A percentile compares a stretch with the other conserved stretches of the same genome.
Conservation (phyloP, 1,140 invertebrate genomes). For the Drosophila equinoxialis region DNA sequence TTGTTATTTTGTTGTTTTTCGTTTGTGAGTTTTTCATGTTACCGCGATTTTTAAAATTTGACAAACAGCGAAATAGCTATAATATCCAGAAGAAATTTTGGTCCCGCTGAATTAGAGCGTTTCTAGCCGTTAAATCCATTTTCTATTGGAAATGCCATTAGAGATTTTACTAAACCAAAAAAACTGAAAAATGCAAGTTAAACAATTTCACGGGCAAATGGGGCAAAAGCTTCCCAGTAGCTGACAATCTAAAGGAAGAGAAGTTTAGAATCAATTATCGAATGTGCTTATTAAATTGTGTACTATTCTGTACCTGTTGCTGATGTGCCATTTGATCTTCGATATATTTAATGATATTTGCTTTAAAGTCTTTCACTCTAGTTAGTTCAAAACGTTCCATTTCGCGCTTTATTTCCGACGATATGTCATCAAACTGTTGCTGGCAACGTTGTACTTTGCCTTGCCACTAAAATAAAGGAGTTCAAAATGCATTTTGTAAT, state of each 20-base stretch:
- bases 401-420: constrained; percentile 97
- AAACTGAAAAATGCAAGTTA: constrained; percentile 56
- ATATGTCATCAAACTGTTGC: constrained; percentile 98
- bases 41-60: constrained; percentile 35
- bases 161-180: constrained; percentile 42
- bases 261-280: not conserved
- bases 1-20: not conserved
- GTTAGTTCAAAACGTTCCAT: constrained; percentile 95
- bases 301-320: constrained; percentile 88
- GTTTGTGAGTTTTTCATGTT: constrained; percentile 13
- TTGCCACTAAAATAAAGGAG: constrained; percentile 89
- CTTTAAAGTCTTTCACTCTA: constrained; percentile 95
- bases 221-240: constrained; percentile 97
- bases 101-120: constrained; percentile 65
- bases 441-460: constrained; percentile 97
- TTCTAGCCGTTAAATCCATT: constrained; percentile 15
- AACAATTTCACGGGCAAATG: constrained; percentile 93
- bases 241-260: constrained; percentile 90
- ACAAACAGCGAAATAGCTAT: constrained; percentile 22
- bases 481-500: not conserved
- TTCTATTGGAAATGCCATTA: constrained; percentile 42
- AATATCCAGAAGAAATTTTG: constrained; percentile 59
- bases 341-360: constrained; percentile 94
- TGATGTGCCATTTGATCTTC: constrained; percentile 97
- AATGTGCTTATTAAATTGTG: not conserved